Evolutionary conservation across 2,888 invertebrate genomes (phyloP).

Genomic region (Phytoseiulus persimilis): DNA sequence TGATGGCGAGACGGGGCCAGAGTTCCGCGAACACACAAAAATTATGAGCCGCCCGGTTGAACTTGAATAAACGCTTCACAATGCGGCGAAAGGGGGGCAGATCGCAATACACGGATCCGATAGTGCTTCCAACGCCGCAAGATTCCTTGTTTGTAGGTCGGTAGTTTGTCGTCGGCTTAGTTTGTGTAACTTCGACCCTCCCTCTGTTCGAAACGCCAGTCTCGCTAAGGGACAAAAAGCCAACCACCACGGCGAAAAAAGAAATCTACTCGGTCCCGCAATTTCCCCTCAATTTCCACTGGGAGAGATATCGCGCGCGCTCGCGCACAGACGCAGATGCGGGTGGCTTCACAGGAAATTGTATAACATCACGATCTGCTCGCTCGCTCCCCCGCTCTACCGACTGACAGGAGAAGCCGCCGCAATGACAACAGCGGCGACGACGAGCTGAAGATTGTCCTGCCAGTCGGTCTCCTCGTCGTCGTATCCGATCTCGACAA

Average conservation of each 20-base stretch:
- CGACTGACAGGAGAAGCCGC: background rate
- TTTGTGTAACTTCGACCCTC: background rate
- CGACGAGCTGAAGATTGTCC: background rate
- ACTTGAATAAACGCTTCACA: background rate
- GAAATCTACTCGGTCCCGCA: background rate
- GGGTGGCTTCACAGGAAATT: background rate
- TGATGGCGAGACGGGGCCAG: background rate
- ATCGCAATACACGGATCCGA: background rate
- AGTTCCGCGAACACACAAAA: background rate
- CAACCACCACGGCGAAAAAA: background rate
- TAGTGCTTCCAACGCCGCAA: background rate
- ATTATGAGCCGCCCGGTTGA: conserved; percentile 5
- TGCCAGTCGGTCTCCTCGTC: conserved; percentile 48
- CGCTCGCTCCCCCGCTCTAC: background rate
- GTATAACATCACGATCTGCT: background rate
- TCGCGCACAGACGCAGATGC: background rate
- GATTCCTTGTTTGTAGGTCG: background rate
- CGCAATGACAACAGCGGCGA: background rate
- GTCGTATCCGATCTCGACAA: no score
- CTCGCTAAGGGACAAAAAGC: background rate
- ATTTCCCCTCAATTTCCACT: background rate
- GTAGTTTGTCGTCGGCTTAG: background rate
- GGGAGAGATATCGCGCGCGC: background rate
- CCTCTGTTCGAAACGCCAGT: background rate
- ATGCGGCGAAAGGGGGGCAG: background rate